These are phyloP conservation scores for Halcyon badia DNA, from an alignment of 2,797 vertebrate genomes.

Conservation along the genomic window DNA sequence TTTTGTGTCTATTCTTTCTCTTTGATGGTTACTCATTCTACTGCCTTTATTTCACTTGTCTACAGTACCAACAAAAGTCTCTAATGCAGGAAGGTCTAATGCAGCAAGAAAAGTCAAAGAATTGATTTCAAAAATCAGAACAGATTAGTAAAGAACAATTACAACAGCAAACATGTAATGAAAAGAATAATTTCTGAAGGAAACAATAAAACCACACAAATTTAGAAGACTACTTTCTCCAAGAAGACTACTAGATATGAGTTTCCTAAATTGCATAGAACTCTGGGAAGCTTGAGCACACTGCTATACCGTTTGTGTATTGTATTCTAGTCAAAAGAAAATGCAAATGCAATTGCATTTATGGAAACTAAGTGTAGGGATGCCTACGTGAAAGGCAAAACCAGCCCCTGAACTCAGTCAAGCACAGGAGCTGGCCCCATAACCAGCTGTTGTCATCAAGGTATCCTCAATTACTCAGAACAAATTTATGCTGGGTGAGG, in stretches of 20 bases:
- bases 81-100: not conserved
- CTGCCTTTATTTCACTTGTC: not conserved
- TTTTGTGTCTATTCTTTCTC: not conserved
- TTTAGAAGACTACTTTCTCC: not conserved
- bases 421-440: not conserved
- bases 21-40: not conserved
- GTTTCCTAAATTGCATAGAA: not conserved
- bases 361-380: not conserved
- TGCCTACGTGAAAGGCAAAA: constrained; percentile 8
- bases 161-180: not conserved
- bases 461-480: constrained; percentile 39
- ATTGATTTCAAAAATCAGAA: not conserved
- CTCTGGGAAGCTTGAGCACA: not conserved
- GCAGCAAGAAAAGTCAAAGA: not conserved
- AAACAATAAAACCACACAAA: not conserved
- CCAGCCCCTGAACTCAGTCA: not conserved
- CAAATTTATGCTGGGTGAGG: not conserved
- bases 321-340: constrained; percentile 8
- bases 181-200: not conserved
- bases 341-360: constrained; percentile 37
- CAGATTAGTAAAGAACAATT: not conserved
- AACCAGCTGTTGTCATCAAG: constrained; percentile 44
- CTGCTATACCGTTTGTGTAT: not conserved
- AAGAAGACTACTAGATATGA: not conserved
- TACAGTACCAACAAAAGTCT: not conserved